Base-by-base conservation (phyloP, 1,140 invertebrate species). In the Magallana angulata region DNA sequence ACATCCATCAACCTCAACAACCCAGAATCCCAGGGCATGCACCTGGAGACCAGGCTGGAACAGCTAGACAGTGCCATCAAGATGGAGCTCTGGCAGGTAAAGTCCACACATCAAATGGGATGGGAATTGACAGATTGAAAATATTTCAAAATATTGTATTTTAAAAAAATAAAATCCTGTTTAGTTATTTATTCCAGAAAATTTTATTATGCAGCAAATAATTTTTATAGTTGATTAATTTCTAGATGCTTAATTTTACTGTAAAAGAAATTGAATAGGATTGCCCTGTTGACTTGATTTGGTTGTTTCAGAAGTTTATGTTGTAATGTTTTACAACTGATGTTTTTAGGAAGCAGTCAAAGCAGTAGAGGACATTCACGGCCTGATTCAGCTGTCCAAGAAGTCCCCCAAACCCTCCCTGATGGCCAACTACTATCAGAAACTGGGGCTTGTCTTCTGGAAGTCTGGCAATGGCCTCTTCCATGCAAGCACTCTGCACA, bases 361-460 rank as follows among this genome's bases (percentile, higher is more conserved):
- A 95, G 98, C 98, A 0, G 98, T 99, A 89, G 98, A 99, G 93
- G 98, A 99, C 94, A 99, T 99, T 90, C 98, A 99, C 93, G 97
- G 98, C 83, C 95, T 99, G 68, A 99, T 99, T 98, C 98, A 97
- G 91, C 96, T 99, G 91, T 98, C 98, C 0, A 99, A 99, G 94
- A 99, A 99, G 94, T 97, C 97, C 4, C 98, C 98, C 0, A 98
- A 98, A n/a, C 98, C 98, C 1, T 98, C 99, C 94, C 98, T 98
- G 24, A 99, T 99, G 98, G 98, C 98, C 6, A 99, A 99, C 93
- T 99, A 99, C 94, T 99, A 99, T 93, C 98, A 98, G 91, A 99
- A 99, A 94, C 95, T 99, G 16, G 98, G 99, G 0, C 97, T 99
- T 94, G 99, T 99, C 0, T 99, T 99, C 94, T 99, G 98, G 97